Conservation (phyloP, 2,797 vertebrate species). For the Poeciliopsis gracilis region DNA sequence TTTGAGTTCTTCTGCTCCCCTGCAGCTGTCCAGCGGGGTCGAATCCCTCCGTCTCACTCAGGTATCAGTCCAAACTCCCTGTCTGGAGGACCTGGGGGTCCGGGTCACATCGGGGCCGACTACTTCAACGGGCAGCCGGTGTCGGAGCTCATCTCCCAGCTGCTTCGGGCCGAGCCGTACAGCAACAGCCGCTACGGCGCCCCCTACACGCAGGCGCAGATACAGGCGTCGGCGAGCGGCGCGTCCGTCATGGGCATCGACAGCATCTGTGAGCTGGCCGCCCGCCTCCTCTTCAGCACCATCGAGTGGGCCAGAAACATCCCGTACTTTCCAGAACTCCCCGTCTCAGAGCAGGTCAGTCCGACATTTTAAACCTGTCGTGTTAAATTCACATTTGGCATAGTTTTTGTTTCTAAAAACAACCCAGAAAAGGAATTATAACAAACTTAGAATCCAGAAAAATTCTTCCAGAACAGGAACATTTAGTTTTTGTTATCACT, state of each 20-base stretch:
- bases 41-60: conserved; percentile 88
- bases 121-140: conserved; percentile 91
- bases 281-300: conserved; percentile 95
- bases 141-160: conserved; percentile 93
- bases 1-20: neutral
- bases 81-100: conserved; percentile 66
- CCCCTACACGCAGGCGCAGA: conserved; percentile 81
- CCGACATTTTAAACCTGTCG: neutral
- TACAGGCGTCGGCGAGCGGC: conserved; percentile 72
- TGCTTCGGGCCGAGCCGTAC: conserved; percentile 94
- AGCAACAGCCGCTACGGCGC: conserved; percentile 87
- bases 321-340: conserved; percentile 93
- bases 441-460: too few species aligned
- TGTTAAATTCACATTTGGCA: too few species aligned
- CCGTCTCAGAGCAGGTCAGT: conserved; percentile 88
- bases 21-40: conserved; percentile 90
- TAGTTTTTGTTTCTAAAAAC: too few species aligned
- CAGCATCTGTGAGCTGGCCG: conserved; percentile 97
- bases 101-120: conserved; percentile 77
- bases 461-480: too few species aligned
- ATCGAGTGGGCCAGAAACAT: conserved; percentile 97
- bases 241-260: conserved; percentile 93
- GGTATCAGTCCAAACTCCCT: conserved; percentile 86
- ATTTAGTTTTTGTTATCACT: too few species aligned
- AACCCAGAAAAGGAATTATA: too few species aligned